phyloP scores from a whole-genome alignment of 2,113 vertebrate genomes.

The Penelope pileata region DNA sequence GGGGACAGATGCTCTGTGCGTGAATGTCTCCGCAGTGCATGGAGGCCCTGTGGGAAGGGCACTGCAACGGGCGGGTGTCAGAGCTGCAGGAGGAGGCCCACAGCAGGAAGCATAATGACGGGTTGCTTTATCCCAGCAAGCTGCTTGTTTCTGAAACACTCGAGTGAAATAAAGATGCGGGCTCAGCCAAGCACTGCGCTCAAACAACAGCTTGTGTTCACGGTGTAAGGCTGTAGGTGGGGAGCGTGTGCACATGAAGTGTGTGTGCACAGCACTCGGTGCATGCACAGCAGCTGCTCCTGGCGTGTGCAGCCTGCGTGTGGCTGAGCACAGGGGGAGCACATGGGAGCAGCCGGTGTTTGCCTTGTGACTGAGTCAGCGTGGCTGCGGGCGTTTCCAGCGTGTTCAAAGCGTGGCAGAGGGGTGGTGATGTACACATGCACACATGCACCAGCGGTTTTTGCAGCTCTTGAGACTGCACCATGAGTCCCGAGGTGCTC shows the following conservation, averaged over 20 bases:
- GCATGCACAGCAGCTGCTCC: constrained; percentile 56
- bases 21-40: accelerated
- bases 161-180: neutral
- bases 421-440: neutral
- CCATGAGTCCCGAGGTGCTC: accelerated
- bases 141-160: neutral
- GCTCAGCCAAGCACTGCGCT: constrained; percentile 14
- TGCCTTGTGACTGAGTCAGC: neutral
- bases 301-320: neutral
- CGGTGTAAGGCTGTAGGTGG: neutral
- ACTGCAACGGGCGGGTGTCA: neutral
- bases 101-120: neutral
- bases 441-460: neutral
- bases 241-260: neutral
- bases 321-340: neutral
- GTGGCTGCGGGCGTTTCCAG: constrained; percentile 1
- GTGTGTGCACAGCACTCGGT: neutral
- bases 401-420: neutral
- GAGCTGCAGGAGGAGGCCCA: neutral
- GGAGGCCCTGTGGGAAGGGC: neutral
- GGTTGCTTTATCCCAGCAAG: neutral
- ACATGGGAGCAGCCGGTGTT: constrained; percentile 60
- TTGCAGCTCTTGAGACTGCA: neutral
- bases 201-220: constrained; percentile 62
- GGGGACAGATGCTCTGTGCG: too few relatives aligned